These are phyloP conservation scores for Dermolepida albohirtum DNA, from an alignment of 2,888 invertebrate genomes.

Conservation along the genomic window DNA sequence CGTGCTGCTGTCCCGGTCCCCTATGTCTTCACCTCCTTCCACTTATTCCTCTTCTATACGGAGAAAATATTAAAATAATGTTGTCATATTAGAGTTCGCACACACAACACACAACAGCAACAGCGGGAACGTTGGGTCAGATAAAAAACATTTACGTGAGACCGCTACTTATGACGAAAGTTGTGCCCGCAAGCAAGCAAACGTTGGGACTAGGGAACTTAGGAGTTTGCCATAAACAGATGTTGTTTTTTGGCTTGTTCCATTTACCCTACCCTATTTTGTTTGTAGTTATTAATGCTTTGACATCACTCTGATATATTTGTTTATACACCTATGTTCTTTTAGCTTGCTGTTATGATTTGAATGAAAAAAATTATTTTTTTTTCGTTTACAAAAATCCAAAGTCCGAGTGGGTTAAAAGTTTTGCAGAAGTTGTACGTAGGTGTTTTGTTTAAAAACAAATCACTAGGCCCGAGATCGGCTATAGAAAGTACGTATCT, in stretches of 20 bases:
- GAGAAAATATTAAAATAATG: conserved; percentile 37
- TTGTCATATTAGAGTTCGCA: conserved; percentile 36
- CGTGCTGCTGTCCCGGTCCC: neutral
- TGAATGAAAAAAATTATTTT: too few species aligned
- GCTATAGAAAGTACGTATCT: too few species aligned
- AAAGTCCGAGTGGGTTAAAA: too few species aligned
- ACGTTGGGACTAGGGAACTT: neutral
- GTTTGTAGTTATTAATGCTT: conserved; percentile 8
- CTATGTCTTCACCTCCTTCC: too few species aligned
- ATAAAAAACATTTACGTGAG: conserved; percentile 37
- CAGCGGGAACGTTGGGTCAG: conserved; percentile 9
- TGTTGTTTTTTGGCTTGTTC: conserved; percentile 19
- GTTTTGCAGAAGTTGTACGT: too few species aligned
- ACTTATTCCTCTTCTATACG: neutral
- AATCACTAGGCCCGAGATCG: too few species aligned
- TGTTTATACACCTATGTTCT: neutral
- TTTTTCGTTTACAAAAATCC: too few species aligned
- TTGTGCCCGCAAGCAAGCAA: conserved; percentile 13
- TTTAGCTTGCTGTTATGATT: too few species aligned
- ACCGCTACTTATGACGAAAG: conserved; percentile 35
- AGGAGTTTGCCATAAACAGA: conserved; percentile 27
- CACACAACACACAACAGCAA: conserved; percentile 6
- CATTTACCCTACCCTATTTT: neutral
- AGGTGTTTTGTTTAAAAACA: too few species aligned
- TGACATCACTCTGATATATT: neutral